A percentile compares a stretch with the other conserved stretches of the same genome.
phyloP scores from a whole-genome alignment of 2,113 vertebrate genomes.

The Prinia subflava region DNA sequence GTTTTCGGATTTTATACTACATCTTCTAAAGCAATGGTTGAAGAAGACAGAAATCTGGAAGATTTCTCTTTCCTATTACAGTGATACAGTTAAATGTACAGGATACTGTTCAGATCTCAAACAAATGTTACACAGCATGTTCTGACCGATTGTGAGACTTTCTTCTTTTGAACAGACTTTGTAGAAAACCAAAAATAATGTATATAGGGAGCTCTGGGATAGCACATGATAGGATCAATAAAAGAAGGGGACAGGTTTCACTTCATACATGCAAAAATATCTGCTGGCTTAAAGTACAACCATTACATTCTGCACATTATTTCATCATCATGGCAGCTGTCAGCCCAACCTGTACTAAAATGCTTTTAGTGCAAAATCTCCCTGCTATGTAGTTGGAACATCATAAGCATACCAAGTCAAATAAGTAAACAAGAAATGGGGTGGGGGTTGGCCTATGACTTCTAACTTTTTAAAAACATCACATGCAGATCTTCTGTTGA shows the following conservation, averaged over 20 bases:
- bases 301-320: not conserved
- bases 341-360: not conserved
- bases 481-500: not conserved
- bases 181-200: not conserved
- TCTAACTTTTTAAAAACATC: conserved; percentile 6
- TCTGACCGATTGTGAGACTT: not conserved
- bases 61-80: not conserved
- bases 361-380: not conserved
- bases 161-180: not conserved
- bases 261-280: not conserved
- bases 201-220: not conserved
- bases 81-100: not conserved
- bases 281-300: not conserved
- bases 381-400: not conserved
- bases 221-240: not conserved
- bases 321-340: not conserved
- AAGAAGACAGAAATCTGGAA: not conserved
- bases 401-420: not conserved
- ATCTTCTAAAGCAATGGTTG: not conserved
- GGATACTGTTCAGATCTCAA: accelerated
- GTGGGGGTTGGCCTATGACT: not conserved
- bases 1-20: not conserved
- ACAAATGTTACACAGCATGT: not conserved
- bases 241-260: not conserved
- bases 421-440: not conserved